Percentiles rank a stretch among this genome's conserved stretches.
phyloP scores from a whole-genome alignment of 2,888 invertebrate genomes.

The Eledona agricola region DNA sequence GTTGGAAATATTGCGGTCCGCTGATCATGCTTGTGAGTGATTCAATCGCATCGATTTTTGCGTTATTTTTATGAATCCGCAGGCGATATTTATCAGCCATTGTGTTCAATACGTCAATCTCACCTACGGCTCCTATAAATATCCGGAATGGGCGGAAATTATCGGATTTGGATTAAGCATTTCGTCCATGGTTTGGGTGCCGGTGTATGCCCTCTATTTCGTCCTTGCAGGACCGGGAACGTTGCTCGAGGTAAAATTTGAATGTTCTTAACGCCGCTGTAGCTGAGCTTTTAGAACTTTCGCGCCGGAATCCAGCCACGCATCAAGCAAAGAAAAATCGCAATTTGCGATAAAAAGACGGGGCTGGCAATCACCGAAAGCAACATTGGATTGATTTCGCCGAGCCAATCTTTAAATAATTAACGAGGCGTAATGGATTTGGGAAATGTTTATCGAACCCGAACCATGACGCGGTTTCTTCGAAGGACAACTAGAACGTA shows the following conservation, averaged over 20 bases:
- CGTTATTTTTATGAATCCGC: conserved; percentile 16
- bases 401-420: conserved; percentile 37
- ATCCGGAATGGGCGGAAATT: conserved; percentile 70
- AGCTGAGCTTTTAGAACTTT: conserved; percentile 61
- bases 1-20: conserved; percentile 71
- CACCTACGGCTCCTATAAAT: conserved; percentile 67
- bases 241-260: conserved; percentile 63
- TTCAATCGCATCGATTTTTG: neutral
- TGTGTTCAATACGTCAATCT: conserved; percentile 68
- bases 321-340: conserved; percentile 62
- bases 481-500: no score
- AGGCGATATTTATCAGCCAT: conserved; percentile 72
- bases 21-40: conserved; percentile 67
- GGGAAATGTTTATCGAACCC: no score
- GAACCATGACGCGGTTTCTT: no score
- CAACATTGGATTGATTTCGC: conserved; percentile 59
- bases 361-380: conserved; percentile 66
- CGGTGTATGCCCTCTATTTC: conserved; percentile 70
- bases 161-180: conserved; percentile 70
- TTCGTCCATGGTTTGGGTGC: conserved; percentile 74
- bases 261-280: neutral
- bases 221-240: conserved; percentile 65
- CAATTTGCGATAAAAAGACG: conserved; percentile 61
- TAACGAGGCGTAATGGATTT: conserved; percentile 1
- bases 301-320: conserved; percentile 63